A percentile compares a stretch with the other conserved stretches of the same genome.
Conservation (phyloP, 1,140 invertebrate species). For the Notospermus geniculatus region DNA sequence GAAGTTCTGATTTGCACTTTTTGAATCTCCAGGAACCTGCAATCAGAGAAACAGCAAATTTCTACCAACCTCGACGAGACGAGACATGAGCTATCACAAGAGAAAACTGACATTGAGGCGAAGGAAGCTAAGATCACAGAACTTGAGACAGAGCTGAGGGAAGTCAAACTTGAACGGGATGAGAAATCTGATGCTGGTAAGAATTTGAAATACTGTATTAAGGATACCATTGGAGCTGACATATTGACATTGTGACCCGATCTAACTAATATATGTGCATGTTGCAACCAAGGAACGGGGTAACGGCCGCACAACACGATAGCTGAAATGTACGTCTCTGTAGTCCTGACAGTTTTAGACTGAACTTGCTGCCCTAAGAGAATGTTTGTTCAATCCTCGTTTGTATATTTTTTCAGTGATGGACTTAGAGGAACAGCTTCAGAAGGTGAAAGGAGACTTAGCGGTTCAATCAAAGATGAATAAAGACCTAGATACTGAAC, state of each 20-base stretch:
- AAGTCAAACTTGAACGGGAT: constrained; percentile 26
- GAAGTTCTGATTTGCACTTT: not conserved
- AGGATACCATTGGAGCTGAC: too few relatives aligned
- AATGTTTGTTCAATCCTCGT: not conserved
- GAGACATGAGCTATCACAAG: constrained; percentile 24
- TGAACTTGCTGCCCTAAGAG: not conserved
- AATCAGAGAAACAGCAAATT: not conserved
- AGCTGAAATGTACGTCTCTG: too few relatives aligned
- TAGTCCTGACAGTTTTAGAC: not conserved
- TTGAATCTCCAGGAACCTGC: not conserved
- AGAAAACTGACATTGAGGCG: constrained; percentile 27
- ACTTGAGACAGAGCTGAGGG: constrained; percentile 29
- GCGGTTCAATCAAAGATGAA: constrained; percentile 35
- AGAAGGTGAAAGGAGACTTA: constrained; percentile 34
- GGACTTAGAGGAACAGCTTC: constrained; percentile 39
- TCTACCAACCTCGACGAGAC: constrained; percentile 26
- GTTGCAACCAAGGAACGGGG: too few relatives aligned
- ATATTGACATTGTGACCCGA: too few relatives aligned
- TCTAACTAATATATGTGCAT: too few relatives aligned
- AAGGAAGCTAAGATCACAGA: constrained; percentile 25
- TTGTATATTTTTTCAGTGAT: constrained; percentile 24
- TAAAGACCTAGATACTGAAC: constrained; percentile 34
- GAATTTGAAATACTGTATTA: not conserved
- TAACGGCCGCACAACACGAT: too few relatives aligned
- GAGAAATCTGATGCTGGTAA: constrained; percentile 16